Conservation (phyloP, 1,140 invertebrate genomes). For the Pomacea maculata region DNA sequence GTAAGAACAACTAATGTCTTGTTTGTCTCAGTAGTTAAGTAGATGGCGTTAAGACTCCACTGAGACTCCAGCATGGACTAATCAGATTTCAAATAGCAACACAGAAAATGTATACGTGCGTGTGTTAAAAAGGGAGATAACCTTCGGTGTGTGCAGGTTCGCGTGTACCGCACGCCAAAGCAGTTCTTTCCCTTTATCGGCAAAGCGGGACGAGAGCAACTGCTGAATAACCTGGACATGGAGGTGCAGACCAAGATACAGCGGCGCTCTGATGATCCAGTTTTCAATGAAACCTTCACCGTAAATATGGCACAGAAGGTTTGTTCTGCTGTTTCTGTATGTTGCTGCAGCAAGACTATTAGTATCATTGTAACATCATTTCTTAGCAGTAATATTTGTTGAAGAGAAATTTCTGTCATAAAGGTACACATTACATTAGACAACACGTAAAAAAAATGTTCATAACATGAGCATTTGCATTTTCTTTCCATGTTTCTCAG, state of each 20-base stretch:
- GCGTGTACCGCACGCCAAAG: conserved; percentile 39
- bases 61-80: background rate
- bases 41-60: no score
- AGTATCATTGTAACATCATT: no score
- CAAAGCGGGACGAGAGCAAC: conserved; percentile 31
- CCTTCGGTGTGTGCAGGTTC: conserved; percentile 5
- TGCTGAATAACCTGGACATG: conserved; percentile 40
- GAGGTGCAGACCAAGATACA: conserved; percentile 67
- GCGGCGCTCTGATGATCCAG: conserved; percentile 72
- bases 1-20: background rate
- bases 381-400: no score
- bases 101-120: no score
- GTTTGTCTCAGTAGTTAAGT: background rate
- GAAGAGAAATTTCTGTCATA: no score
- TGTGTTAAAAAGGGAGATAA: no score
- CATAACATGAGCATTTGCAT: no score
- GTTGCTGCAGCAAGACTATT: no score
- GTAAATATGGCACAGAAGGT: conserved; percentile 69
- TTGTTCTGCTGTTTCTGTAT: conserved; percentile 45
- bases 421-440: no score
- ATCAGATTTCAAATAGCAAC: background rate
- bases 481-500: no score
- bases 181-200: conserved; percentile 37
- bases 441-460: no score
- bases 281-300: conserved; percentile 77